A percentile compares a stretch with the other conserved stretches of the same genome.
Conservation (phyloP, 2,888 invertebrate genomes). For the Acleris literana region DNA sequence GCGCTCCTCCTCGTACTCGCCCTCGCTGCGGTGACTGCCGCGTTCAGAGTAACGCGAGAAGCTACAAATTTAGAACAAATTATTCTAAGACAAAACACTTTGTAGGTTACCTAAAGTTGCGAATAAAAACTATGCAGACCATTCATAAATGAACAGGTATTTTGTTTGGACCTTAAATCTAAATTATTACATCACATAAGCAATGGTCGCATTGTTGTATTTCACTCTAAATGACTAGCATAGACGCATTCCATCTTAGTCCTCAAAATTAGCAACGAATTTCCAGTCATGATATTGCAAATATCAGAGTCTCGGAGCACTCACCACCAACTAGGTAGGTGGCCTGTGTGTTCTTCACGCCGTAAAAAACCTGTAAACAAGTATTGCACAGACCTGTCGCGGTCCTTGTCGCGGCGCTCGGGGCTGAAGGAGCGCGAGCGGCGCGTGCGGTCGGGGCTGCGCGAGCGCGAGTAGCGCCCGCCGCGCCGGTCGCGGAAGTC, state of each 20-base stretch:
- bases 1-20: slow-evolving; percentile 80
- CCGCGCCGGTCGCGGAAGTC: slow-evolving; percentile 88
- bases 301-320: too few species aligned
- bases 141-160: too few species aligned
- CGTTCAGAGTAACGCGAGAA: slow-evolving; percentile 77
- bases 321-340: too few species aligned
- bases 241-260: not conserved
- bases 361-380: not conserved
- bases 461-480: slow-evolving; percentile 80
- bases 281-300: too few species aligned
- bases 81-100: slow-evolving; percentile 26
- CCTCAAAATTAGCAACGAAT: too few species aligned
- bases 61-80: slow-evolving; percentile 47
- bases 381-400: slow-evolving; percentile 65
- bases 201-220: too few species aligned
- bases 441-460: slow-evolving; percentile 79
- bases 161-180: too few species aligned
- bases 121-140: too few species aligned
- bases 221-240: too few species aligned
- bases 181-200: too few species aligned
- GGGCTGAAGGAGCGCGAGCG: slow-evolving; percentile 78
- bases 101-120: slow-evolving; percentile 4
- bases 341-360: too few species aligned
- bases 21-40: slow-evolving; percentile 77
- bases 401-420: slow-evolving; percentile 75